Conservation (phyloP, 2,888 invertebrate genomes). For the Alloscopus bannaensis region DNA sequence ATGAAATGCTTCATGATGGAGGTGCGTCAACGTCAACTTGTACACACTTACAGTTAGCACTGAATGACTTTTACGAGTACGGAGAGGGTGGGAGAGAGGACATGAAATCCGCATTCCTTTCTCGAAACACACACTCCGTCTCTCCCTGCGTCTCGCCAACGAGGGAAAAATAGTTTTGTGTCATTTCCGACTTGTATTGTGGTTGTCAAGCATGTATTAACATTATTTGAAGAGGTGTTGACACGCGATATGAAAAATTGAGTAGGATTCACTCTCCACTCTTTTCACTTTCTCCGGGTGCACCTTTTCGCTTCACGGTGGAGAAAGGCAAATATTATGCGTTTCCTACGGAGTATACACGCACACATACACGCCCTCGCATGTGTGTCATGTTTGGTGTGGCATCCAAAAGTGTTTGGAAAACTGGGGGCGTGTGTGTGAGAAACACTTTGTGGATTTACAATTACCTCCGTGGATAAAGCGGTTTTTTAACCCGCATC, state of each 20-base stretch:
- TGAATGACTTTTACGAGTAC: background rate
- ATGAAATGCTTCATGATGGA: too few species aligned
- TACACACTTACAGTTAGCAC: too few species aligned
- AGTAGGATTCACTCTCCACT: slow-evolving; percentile 31
- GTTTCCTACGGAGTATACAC: background rate
- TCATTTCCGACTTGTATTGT: slow-evolving; percentile 42
- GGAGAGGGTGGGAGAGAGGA: background rate
- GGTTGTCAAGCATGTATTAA: slow-evolving; percentile 55
- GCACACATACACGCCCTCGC: background rate
- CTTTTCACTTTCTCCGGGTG: slow-evolving; percentile 1
- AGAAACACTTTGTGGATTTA: slow-evolving; percentile 72
- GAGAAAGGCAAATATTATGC: background rate
- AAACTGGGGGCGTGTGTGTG: slow-evolving; percentile 3
- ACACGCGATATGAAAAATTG: slow-evolving; percentile 73
- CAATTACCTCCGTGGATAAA: too few species aligned
- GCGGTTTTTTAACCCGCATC: too few species aligned
- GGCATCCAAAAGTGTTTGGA: slow-evolving; percentile 13
- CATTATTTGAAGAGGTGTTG: slow-evolving; percentile 71
- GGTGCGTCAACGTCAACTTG: too few species aligned
- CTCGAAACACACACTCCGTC: background rate
- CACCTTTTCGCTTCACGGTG: slow-evolving; percentile 3
- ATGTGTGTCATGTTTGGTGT: slow-evolving; percentile 12
- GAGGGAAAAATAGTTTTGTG: background rate
- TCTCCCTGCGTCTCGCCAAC: background rate
- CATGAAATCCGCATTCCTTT: background rate